phyloP scores from a whole-genome alignment of 2,113 vertebrate species.

The Pheucticus melanocephalus region DNA sequence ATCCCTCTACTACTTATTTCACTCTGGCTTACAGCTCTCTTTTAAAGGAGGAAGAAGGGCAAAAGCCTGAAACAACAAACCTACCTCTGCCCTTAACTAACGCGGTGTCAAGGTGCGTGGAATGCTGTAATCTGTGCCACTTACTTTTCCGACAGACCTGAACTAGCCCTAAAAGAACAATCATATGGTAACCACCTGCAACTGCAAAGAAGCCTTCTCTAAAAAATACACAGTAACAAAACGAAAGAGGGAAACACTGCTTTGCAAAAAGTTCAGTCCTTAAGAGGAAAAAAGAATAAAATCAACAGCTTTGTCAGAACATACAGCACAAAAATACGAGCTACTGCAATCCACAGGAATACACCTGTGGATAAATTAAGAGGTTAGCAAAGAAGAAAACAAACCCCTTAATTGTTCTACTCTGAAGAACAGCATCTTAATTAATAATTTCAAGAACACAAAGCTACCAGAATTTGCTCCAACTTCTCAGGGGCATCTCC shows the following conservation, averaged over 20 bases:
- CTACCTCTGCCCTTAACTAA: background rate
- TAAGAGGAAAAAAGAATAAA: background rate
- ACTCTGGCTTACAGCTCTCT: background rate
- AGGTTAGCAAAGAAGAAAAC: background rate
- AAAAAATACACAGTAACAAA: background rate
- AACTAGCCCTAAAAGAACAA: background rate
- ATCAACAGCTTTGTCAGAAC: background rate
- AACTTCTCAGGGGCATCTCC: background rate
- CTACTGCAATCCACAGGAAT: background rate
- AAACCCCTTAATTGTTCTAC: background rate
- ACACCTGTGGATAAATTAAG: conserved; percentile 34
- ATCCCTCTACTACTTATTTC: background rate
- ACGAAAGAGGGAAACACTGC: background rate
- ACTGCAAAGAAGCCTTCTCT: background rate
- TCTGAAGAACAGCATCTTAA: background rate
- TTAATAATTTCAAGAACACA: background rate
- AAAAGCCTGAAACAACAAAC: background rate
- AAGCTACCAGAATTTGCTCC: background rate
- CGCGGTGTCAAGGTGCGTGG: background rate
- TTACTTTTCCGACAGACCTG: background rate
- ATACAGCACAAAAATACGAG: background rate
- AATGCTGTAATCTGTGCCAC: background rate
- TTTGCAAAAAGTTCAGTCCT: background rate
- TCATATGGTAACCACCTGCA: background rate
- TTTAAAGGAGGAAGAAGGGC: background rate